Conservation (phyloP, 2,888 invertebrate species). For the Pammene aurita region DNA sequence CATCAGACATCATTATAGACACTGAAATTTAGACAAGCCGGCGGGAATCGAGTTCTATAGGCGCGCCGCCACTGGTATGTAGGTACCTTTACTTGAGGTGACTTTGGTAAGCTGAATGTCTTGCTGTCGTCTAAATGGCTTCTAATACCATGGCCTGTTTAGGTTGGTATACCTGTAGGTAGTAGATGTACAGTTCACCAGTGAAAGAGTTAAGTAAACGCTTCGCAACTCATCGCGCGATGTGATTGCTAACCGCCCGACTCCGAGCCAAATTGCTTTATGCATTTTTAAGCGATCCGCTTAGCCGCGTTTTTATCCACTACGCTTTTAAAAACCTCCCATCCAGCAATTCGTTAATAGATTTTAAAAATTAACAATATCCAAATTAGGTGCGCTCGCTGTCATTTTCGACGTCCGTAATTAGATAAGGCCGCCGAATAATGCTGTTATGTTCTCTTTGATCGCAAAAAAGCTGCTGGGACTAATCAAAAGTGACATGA, state of each 20-base stretch:
- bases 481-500: conserved; percentile 82
- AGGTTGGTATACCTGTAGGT: no score
- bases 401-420: conserved; percentile 67
- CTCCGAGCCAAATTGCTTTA: conserved; percentile 70
- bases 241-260: conserved; percentile 61
- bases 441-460: conserved; percentile 67
- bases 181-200: not conserved
- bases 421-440: conserved; percentile 63
- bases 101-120: no score
- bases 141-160: no score
- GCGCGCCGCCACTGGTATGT: no score
- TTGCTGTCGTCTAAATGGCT: no score
- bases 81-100: no score
- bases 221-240: conserved; percentile 45
- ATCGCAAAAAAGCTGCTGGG: conserved; percentile 68
- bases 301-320: conserved; percentile 74
- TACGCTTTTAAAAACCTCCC: conserved; percentile 63
- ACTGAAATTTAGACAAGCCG: no score
- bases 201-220: conserved; percentile 28
- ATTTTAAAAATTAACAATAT: conserved; percentile 78
- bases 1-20: no score
- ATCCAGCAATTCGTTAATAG: conserved; percentile 72
- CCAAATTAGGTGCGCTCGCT: conserved; percentile 65
- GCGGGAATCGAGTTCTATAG: no score
- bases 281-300: conserved; percentile 79